Evolutionary conservation across 2,888 invertebrate genomes (phyloP).

Genomic region (Halictus quadricinctus): DNA sequence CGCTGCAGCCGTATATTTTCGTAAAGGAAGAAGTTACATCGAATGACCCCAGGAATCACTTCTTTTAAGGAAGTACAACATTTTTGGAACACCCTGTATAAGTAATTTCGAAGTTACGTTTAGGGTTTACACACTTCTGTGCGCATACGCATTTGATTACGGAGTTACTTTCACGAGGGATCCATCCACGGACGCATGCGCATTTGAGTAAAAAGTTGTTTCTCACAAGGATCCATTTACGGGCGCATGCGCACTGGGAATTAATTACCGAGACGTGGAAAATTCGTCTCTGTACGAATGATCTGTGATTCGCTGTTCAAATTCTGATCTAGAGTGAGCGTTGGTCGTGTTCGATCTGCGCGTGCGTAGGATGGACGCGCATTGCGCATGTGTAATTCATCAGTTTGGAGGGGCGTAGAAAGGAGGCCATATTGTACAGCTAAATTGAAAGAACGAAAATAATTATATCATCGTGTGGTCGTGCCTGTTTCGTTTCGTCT

Average conservation of each 20-base stretch:
- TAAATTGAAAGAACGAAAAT: conserved; percentile 81
- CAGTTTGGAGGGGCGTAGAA: conserved; percentile 81
- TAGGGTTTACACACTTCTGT: not conserved
- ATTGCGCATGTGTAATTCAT: conserved; percentile 64
- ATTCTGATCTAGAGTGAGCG: not conserved
- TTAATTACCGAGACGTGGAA: not conserved
- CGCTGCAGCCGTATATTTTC: too few species aligned
- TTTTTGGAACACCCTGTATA: too few species aligned
- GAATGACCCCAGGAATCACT: too few species aligned
- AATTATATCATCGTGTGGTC: conserved; percentile 68
- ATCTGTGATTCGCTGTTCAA: not conserved
- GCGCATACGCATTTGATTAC: not conserved
- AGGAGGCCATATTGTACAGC: conserved; percentile 83
- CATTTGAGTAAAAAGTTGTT: not conserved
- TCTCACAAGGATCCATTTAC: not conserved
- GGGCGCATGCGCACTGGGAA: not conserved
- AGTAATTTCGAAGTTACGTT: not conserved
- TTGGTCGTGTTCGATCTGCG: conserved; percentile 28
- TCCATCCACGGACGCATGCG: not conserved
- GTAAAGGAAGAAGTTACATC: too few species aligned
- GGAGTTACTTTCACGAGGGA: not conserved
- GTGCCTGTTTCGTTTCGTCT: conserved; percentile 55
- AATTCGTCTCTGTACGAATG: not conserved
- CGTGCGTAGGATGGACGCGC: conserved; percentile 28
- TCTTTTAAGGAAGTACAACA: too few species aligned